Evolutionary conservation across 2,888 invertebrate species (phyloP).

Genomic region (Drosophila imparisetae): DNA sequence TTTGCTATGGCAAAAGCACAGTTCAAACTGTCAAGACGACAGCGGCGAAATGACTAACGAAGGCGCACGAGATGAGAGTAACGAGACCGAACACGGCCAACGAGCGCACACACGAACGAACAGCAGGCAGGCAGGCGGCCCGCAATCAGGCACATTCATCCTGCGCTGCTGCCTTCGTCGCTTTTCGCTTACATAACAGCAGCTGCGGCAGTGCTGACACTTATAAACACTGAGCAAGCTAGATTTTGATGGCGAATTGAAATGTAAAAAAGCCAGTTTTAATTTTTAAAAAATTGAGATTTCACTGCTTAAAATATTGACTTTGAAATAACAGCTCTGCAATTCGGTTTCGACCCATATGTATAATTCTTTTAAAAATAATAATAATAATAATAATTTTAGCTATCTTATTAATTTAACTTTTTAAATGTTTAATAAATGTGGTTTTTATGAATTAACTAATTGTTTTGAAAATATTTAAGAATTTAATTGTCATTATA

Average conservation of each 20-base stretch:
- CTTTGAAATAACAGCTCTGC: not conserved
- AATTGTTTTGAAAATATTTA: not conserved
- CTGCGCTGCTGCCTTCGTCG: slow-evolving; percentile 37
- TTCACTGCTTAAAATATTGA: not conserved
- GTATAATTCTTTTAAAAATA: not conserved
- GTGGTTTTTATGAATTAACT: not conserved
- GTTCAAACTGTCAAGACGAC: slow-evolving; percentile 65
- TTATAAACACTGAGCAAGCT: not conserved
- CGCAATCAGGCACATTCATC: slow-evolving; percentile 41
- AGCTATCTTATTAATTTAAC: not conserved
- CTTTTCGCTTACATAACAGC: slow-evolving; percentile 55
- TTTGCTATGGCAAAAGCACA: slow-evolving; percentile 69
- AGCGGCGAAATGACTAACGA: slow-evolving; percentile 50
- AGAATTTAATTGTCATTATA: not conserved
- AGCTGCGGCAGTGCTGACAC: slow-evolving; percentile 7
- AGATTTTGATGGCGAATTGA: not conserved
- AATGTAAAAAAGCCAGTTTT: not conserved
- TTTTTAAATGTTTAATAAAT: not conserved
- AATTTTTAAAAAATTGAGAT: not conserved
- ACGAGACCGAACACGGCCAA: slow-evolving; percentile 14
- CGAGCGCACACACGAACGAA: slow-evolving; percentile 21
- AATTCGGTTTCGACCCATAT: not conserved
- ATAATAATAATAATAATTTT: not conserved
- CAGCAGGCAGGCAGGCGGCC: slow-evolving; percentile 18
- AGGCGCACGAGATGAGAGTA: slow-evolving; percentile 14